A percentile compares a stretch with the other conserved stretches of the same genome.
Conservation (phyloP, 2,888 invertebrate genomes). For the Drepanosiphum platanoidis region DNA sequence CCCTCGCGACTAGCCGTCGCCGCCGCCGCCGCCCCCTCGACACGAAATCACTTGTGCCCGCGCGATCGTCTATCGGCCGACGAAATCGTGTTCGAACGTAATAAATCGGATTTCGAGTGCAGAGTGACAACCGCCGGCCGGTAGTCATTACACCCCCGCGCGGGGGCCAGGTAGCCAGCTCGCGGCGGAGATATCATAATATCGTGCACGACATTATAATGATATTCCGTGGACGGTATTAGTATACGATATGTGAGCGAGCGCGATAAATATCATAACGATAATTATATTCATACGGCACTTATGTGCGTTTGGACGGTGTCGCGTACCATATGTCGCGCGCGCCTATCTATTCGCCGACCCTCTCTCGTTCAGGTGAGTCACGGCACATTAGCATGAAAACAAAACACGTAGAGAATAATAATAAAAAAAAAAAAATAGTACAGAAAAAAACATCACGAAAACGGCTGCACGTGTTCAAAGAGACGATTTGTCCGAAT, state of each 20-base stretch:
- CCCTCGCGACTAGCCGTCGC: background rate
- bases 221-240: too few relatives aligned
- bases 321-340: constrained; percentile 37
- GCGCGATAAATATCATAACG: background rate
- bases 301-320: constrained; percentile 25
- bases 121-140: background rate
- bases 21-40: background rate
- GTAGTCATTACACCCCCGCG: background rate
- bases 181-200: background rate
- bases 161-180: background rate
- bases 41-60: constrained; percentile 24
- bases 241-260: too few relatives aligned
- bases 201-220: too few relatives aligned
- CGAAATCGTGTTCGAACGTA: constrained; percentile 57
- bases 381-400: constrained; percentile 54
- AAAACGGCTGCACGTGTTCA: constrained; percentile 53
- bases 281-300: constrained; percentile 46
- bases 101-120: constrained; percentile 53
- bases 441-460: background rate
- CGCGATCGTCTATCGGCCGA: constrained; percentile 23
- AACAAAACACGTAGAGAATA: constrained; percentile 12
- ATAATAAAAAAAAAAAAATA: background rate
- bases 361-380: constrained; percentile 55
- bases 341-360: background rate
- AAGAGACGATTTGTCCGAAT: constrained; percentile 30